A percentile compares a stretch with the other conserved stretches of the same genome.
phyloP scores from a whole-genome alignment of 1,140 invertebrate genomes.

The Megalonaias nervosa region DNA sequence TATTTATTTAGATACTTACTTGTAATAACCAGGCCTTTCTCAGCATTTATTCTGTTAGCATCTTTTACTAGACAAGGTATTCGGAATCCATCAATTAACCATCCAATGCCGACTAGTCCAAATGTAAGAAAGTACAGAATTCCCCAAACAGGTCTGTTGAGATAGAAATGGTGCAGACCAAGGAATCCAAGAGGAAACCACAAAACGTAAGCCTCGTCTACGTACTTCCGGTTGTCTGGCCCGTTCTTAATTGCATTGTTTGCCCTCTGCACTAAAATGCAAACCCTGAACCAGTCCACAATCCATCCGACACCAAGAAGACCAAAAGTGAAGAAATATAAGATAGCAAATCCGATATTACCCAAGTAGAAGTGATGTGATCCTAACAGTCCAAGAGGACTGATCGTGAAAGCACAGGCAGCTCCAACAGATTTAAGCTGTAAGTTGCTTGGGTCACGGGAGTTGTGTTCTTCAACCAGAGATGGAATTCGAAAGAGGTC shows the following conservation, averaged over 20 bases:
- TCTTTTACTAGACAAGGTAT: slow-evolving; percentile 26
- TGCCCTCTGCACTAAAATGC: slow-evolving; percentile 21
- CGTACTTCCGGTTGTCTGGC: slow-evolving; percentile 35
- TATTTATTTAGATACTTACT: no score
- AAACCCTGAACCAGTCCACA: slow-evolving; percentile 32
- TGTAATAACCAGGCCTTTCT: not conserved
- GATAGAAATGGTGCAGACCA: slow-evolving; percentile 47
- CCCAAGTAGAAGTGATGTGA: slow-evolving; percentile 39
- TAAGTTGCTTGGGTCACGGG: no score
- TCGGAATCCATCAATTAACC: slow-evolving; percentile 54
- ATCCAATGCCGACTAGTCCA: slow-evolving; percentile 56
- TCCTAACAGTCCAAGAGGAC: slow-evolving; percentile 36
- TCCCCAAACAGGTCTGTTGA: slow-evolving; percentile 49
- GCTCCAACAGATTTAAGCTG: slow-evolving; percentile 14
- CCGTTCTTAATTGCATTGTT: slow-evolving; percentile 26
- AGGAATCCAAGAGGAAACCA: slow-evolving; percentile 34
- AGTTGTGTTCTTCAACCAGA: slow-evolving; percentile 46
- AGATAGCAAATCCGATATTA: slow-evolving; percentile 21
- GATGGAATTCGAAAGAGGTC: slow-evolving; percentile 50
- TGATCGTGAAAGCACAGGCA: slow-evolving; percentile 23
- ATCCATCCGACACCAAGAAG: slow-evolving; percentile 38
- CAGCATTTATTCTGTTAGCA: slow-evolving; percentile 14
- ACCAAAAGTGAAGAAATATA: slow-evolving; percentile 33
- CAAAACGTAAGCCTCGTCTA: slow-evolving; percentile 35
- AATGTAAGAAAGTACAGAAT: slow-evolving; percentile 57